phyloP scores from a whole-genome alignment of 2,797 vertebrate genomes.

The Typhlichthys subterraneus region DNA sequence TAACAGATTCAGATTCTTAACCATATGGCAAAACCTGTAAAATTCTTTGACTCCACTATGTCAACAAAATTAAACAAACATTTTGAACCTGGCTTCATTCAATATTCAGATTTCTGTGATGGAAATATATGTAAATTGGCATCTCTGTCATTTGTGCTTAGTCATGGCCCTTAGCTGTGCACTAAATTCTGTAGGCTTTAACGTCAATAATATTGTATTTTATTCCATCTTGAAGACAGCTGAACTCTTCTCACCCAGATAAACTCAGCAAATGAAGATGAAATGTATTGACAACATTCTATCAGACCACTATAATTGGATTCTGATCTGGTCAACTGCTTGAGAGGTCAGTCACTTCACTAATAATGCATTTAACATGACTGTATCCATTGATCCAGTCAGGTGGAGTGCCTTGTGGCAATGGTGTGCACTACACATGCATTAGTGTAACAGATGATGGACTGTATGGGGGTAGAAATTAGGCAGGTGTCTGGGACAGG shows the following conservation, averaged over 20 bases:
- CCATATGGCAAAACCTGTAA: too few species aligned
- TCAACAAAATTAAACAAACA: too few species aligned
- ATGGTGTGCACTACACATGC: constrained; percentile 37
- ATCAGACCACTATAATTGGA: constrained; percentile 25
- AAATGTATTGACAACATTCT: constrained; percentile 3
- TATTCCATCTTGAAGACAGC: neutral
- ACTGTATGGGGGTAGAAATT: constrained; percentile 46
- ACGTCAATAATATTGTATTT: too few species aligned
- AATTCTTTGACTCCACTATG: too few species aligned
- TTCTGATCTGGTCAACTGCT: constrained; percentile 29
- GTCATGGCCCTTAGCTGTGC: too few species aligned
- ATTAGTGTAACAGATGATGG: constrained; percentile 59
- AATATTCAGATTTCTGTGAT: too few species aligned
- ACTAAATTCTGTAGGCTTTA: too few species aligned
- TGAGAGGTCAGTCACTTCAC: constrained; percentile 4
- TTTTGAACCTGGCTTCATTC: too few species aligned
- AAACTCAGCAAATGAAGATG: neutral
- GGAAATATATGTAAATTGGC: too few species aligned
- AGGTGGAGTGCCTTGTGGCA: constrained; percentile 24
- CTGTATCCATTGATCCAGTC: constrained; percentile 34
- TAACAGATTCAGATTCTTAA: too few species aligned
- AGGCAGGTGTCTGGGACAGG: constrained; percentile 20
- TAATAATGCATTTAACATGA: constrained; percentile 30
- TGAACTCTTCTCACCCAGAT: neutral
- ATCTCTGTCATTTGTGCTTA: too few species aligned